phyloP scores from a whole-genome alignment of 2,888 invertebrate genomes.

The Halictus ligatus region DNA sequence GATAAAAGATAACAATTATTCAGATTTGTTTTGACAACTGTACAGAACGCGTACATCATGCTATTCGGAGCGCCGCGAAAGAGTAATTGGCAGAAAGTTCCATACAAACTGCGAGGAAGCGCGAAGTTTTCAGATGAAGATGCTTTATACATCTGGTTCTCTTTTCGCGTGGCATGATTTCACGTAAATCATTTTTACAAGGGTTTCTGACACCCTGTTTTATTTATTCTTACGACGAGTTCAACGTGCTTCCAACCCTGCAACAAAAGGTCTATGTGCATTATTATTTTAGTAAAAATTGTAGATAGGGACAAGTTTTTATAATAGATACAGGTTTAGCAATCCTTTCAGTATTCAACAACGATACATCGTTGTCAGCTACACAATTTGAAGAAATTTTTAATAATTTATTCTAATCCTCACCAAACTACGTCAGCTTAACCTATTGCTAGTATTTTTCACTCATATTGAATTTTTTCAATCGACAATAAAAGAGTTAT shows the following conservation, averaged over 20 bases:
- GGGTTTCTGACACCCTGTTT: not conserved
- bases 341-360: no score
- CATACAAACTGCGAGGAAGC: not conserved
- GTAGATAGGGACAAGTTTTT: no score
- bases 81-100: not conserved
- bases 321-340: no score
- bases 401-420: not conserved
- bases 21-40: not conserved
- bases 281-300: no score
- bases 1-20: slow-evolving; percentile 1
- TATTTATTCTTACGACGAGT: no score
- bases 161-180: not conserved
- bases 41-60: not conserved
- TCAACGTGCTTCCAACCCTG: no score
- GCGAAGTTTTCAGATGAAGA: not conserved
- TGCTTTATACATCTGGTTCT: not conserved
- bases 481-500: no score
- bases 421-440: not conserved
- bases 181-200: not conserved
- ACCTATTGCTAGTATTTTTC: not conserved
- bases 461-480: no score
- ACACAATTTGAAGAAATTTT: no score
- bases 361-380: no score
- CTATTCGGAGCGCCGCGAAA: not conserved
- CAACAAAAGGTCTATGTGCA: no score